phyloP scores from a whole-genome alignment of 2,113 vertebrate genomes.

The Cynopterus brachyotis region DNA sequence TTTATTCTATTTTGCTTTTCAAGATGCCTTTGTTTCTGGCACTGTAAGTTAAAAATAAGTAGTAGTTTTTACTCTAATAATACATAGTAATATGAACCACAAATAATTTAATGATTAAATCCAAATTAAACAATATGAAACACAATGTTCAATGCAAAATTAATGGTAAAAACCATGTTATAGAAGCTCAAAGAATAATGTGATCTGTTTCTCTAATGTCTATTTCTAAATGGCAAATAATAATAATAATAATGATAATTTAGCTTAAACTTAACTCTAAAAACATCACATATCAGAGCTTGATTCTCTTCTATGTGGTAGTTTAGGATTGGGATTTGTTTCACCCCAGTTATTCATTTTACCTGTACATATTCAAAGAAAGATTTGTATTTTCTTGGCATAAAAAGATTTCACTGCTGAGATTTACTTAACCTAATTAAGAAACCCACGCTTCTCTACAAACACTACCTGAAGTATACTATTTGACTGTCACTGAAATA shows the following conservation, averaged over 20 bases:
- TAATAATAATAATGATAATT: not conserved
- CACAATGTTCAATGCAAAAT: not conserved
- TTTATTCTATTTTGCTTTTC: not conserved
- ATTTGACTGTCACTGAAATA: not conserved
- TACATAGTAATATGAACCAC: too few species aligned
- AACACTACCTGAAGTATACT: not conserved
- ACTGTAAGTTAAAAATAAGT: not conserved
- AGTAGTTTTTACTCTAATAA: not conserved
- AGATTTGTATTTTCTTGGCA: not conserved
- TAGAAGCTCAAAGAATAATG: not conserved
- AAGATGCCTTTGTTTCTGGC: not conserved
- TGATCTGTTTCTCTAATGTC: not conserved
- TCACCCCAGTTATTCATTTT: not conserved
- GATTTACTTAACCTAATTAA: not conserved
- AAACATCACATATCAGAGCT: not conserved
- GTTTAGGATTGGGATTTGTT: not conserved
- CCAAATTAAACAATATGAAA: not conserved
- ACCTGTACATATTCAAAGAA: not conserved
- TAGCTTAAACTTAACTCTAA: not conserved
- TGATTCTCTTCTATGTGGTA: not conserved
- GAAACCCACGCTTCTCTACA: not conserved
- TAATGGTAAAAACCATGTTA: not conserved
- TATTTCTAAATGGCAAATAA: not conserved
- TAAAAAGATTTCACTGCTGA: not conserved
- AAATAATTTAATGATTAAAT: not conserved